Evolutionary conservation across 2,113 vertebrate species (phyloP), one percentile per base, ranked within the genome.

Genomic region (Hyperopisus bebe): DNA sequence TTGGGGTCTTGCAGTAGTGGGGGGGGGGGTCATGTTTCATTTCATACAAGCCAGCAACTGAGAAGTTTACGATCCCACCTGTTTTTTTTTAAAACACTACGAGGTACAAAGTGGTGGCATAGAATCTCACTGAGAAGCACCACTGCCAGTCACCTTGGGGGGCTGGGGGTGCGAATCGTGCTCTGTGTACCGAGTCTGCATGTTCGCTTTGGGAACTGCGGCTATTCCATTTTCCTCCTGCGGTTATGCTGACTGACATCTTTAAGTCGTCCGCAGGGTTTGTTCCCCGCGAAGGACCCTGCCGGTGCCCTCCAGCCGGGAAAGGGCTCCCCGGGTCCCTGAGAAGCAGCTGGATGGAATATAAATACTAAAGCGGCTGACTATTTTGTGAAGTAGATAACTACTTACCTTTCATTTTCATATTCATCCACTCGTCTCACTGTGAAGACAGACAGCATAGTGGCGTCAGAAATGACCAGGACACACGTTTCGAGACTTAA

Each of bases 381-480:
- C 74, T 42, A 44, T 31, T 31, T 19, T 39, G 55, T 58, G 13
- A 27, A 51, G n/a, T 8, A 86, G 6, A n/a, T 27, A 66, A 92
- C 80, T 46, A 9, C 96, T 93, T 97, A 99, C 98, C 98, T 98
- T 93, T 98, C 98, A 92, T 94, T 97, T 95, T 89, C 88, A 83
- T 21, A 42, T 15, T 97, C 97, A 8, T 95, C 96, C 91, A 92
- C 86, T 31, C 91, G 94, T 92, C 91, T 94, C 77, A 94, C 96
- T 96, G 94, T 82, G 55, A 87, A 58, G 92, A 62, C 86, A 77
- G 90, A 88, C 92, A 91, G 85, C n/a, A 31, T 90, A 90, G 47
- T 31, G 19, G 44, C 17, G 6, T 90, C 39, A 90, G 31, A 80
- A 24, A 87, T n/a, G 13, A n/a, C 27, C 48, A 0, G n/a, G n/a